phyloP scores from a whole-genome alignment of 2,797 vertebrate species.

The Macrochelys suwanniensis region DNA sequence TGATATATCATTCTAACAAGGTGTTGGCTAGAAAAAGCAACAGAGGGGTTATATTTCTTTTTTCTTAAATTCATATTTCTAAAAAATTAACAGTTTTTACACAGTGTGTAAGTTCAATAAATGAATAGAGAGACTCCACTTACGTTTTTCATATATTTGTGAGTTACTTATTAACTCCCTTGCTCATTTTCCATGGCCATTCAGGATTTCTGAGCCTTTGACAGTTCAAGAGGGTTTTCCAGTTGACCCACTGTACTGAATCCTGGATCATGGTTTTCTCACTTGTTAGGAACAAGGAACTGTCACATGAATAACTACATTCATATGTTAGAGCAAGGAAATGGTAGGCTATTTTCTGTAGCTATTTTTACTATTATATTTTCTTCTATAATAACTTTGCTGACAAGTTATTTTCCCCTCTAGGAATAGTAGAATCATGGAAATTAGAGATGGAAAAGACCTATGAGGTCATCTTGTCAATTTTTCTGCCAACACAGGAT shows the following conservation, averaged over 20 bases:
- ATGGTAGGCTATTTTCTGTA: slow-evolving; percentile 20
- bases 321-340: slow-evolving; percentile 46
- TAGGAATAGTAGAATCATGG: slow-evolving; percentile 37
- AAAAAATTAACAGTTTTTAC: neutral
- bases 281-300: slow-evolving; percentile 16
- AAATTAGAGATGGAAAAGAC: slow-evolving; percentile 62
- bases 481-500: slow-evolving; percentile 59
- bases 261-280: slow-evolving; percentile 31
- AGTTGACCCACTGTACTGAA: neutral
- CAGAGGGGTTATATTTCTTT: neutral
- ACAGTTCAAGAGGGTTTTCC: neutral
- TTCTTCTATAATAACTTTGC: slow-evolving; percentile 51
- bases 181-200: neutral
- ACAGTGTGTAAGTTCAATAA: neutral
- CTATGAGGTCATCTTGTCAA: slow-evolving; percentile 59
- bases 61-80: neutral
- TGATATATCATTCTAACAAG: neutral
- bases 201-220: slow-evolving; percentile 7
- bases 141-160: neutral
- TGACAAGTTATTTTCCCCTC: slow-evolving; percentile 68
- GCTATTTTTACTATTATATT: slow-evolving; percentile 61
- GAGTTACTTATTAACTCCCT: neutral
- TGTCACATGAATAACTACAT: slow-evolving; percentile 35
- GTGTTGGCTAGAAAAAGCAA: neutral
- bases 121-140: neutral